Base-by-base conservation (phyloP, 1,140 invertebrate genomes). In the Drosophila nigrodunni region DNA sequence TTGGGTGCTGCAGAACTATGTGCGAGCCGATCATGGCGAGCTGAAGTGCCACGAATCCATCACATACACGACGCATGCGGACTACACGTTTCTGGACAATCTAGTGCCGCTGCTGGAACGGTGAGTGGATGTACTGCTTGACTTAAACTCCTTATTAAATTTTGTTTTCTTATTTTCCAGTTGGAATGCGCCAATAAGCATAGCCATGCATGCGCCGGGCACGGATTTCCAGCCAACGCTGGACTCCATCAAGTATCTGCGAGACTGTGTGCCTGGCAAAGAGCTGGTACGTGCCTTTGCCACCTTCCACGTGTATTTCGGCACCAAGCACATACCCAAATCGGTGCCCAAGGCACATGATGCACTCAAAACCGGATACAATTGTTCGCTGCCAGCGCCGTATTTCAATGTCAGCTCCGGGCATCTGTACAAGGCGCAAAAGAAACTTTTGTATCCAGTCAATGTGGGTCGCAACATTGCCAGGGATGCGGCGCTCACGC, bases 31-130 rank as follows among this genome's bases (percentile, higher is more conserved):
- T 74, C 94, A 95, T 64, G 94, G 94, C 11, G 83, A 93, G 15
- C 78, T 94, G 35, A 92, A 93, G 92, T 98, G 97, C 91, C 96
- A 97, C 92, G 97, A 97, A 92, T 96, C 95, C 67, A 94, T 98
- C 41, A 98, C 98, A 0, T 98, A 98, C 86, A 98, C 97, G 0
- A 98, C 97, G 7, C 97, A 98, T 91, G 97, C 96, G 2, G 97
- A 97, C 85, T 97, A 95, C 91, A 97, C 97, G 58, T 98, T 98
- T 93, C 94, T 98, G 78, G 97, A 98, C 91, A 98, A 98, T 93
- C 93, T 98, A 55, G 95, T 96, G 87, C 96, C 97, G 39, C 93
- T 98, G 77, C 93, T 97, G 74, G 95, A 97, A 85, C 93, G 94
- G 94, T 94, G 78, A 93, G 92, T 59, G 9, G 21, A 9, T 43